phyloP scores from a whole-genome alignment of 2,797 vertebrate species.

The Aeoliscus strigatus region DNA sequence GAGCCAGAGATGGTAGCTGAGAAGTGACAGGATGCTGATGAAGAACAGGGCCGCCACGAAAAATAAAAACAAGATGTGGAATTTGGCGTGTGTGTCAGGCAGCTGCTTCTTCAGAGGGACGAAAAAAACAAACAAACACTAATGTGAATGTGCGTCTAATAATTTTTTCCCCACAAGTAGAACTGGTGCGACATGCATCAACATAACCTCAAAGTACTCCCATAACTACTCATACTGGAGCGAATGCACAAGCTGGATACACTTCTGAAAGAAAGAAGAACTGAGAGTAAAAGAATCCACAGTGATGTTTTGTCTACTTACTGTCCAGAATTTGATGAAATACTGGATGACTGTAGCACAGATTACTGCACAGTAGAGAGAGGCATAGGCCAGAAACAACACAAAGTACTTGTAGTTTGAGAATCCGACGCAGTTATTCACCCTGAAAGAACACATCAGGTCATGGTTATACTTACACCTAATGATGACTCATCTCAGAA shows the following conservation, averaged over 20 bases:
- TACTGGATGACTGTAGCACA: slow-evolving; percentile 90
- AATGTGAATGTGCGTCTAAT: no score
- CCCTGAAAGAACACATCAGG: slow-evolving; percentile 75
- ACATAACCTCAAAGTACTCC: no score
- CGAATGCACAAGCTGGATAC: no score
- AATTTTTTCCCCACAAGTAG: no score
- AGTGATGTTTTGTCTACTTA: slow-evolving; percentile 74
- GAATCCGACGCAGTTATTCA: slow-evolving; percentile 99
- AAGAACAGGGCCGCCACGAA: slow-evolving; percentile 96
- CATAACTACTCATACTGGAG: no score
- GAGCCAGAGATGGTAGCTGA: slow-evolving; percentile 95
- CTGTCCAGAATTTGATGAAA: slow-evolving; percentile 98
- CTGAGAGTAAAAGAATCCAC: not conserved
- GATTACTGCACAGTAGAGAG: slow-evolving; percentile 91
- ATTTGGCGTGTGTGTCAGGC: slow-evolving; percentile 84
- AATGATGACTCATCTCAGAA: no score
- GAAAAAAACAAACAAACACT: slow-evolving; percentile 6
- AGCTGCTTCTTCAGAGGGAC: slow-evolving; percentile 79
- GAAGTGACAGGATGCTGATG: slow-evolving; percentile 90
- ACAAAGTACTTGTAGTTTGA: slow-evolving; percentile 98
- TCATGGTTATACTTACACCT: no score
- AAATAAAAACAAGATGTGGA: slow-evolving; percentile 95
- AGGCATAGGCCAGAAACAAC: slow-evolving; percentile 89
- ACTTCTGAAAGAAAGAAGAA: no score
- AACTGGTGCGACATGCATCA: no score